Evolutionary conservation across 2,888 invertebrate genomes (phyloP).

Genomic region (Oxycera nigricornis): DNA sequence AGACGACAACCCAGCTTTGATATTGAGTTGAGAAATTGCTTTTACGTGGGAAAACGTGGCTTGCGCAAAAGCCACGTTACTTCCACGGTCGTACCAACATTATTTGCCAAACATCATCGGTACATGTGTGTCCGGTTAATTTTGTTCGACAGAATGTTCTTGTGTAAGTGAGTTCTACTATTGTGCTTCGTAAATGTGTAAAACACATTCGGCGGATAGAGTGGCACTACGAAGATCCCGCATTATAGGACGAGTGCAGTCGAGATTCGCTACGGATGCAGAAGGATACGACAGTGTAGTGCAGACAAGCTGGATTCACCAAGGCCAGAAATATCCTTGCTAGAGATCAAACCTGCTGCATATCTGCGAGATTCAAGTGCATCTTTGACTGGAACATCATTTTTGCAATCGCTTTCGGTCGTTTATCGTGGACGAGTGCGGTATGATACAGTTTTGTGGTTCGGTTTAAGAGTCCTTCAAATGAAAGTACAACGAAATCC

Average conservation of each 20-base stretch:
- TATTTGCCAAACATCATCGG: not conserved
- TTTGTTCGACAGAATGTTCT: not conserved
- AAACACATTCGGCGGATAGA: constrained; percentile 16
- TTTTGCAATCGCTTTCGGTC: not conserved
- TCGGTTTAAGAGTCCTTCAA: not conserved
- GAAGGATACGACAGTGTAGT: constrained; percentile 52
- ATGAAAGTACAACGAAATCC: not conserved
- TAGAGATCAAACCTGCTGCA: constrained; percentile 12
- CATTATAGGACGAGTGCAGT: constrained; percentile 45
- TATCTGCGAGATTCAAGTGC: not conserved
- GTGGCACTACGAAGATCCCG: constrained; percentile 44
- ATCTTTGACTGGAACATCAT: not conserved
- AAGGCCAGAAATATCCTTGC: constrained; percentile 38
- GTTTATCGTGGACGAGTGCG: not conserved
- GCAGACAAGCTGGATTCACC: constrained; percentile 31
- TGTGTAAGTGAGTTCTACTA: constrained; percentile 26
- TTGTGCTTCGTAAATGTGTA: constrained; percentile 19
- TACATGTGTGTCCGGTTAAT: constrained; percentile 25
- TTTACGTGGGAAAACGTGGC: constrained; percentile 28
- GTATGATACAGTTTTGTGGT: not conserved
- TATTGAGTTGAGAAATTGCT: constrained; percentile 6
- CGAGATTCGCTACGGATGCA: constrained; percentile 62
- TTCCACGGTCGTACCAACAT: constrained; percentile 43
- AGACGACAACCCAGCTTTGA: not conserved
- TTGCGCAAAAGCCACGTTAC: constrained; percentile 42